Evolutionary conservation across 2,888 invertebrate species (phyloP).

Genomic region (Chironomus riparius): DNA sequence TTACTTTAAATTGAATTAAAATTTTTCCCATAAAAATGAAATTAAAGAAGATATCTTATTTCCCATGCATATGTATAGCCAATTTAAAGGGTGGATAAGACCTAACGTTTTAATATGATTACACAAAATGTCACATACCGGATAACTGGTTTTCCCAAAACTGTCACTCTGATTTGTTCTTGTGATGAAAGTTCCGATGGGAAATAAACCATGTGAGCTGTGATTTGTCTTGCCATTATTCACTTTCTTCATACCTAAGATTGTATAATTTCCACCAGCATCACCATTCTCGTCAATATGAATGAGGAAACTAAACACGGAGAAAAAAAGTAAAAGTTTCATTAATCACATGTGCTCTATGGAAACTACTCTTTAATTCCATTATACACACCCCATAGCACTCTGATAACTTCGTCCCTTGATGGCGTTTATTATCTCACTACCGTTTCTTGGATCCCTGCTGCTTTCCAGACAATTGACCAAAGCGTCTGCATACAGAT

Average conservation of each 20-base stretch:
- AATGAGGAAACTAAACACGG: conserved; percentile 66
- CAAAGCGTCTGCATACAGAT: conserved; percentile 79
- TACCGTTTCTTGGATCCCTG: conserved; percentile 66
- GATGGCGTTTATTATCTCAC: conserved; percentile 67
- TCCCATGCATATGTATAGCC: too few relatives aligned
- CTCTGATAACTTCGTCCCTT: conserved; percentile 70
- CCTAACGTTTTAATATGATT: too few relatives aligned
- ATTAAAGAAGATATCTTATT: too few relatives aligned
- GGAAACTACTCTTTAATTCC: not conserved
- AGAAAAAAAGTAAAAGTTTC: conserved; percentile 6
- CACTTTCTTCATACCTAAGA: conserved; percentile 48
- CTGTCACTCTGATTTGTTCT: conserved; percentile 34
- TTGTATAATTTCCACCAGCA: conserved; percentile 88
- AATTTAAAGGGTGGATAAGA: too few relatives aligned
- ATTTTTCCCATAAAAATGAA: too few relatives aligned
- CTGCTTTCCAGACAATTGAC: conserved; percentile 59
- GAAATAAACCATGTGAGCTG: conserved; percentile 59
- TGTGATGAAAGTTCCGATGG: conserved; percentile 61
- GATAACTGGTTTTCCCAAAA: conserved; percentile 51
- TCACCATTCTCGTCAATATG: conserved; percentile 88
- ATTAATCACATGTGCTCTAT: not conserved
- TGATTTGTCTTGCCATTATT: conserved; percentile 37
- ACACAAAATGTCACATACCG: conserved; percentile 49
- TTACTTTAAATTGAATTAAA: too few relatives aligned
- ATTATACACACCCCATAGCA: conserved; percentile 65